Evolutionary conservation across 2,113 vertebrate genomes (phyloP).

Genomic region (Pterophyllum scalare): DNA sequence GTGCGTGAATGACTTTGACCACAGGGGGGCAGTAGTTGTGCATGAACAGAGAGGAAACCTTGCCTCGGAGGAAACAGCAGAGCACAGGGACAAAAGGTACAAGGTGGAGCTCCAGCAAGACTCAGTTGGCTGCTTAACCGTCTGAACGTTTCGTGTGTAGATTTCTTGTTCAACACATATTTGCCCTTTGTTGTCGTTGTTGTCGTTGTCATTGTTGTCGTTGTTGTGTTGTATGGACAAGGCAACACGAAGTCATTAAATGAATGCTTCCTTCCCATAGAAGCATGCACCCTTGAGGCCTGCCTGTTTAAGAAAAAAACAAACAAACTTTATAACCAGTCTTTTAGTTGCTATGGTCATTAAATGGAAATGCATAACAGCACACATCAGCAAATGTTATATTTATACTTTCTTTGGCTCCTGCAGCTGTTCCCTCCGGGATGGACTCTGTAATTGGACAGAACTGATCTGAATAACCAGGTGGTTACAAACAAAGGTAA

Average conservation of each 20-base stretch:
- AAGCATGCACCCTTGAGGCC: neutral
- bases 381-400: neutral
- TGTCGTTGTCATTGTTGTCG: neutral
- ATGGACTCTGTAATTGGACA: neutral
- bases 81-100: constrained; percentile 40
- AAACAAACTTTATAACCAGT: neutral
- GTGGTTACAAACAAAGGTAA: constrained; percentile 4
- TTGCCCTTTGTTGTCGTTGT: neutral
- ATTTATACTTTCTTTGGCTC: neutral
- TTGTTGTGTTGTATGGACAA: neutral
- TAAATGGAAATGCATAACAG: neutral
- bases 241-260: neutral
- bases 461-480: constrained; percentile 10
- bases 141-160: neutral
- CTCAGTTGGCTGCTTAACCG: constrained; percentile 9
- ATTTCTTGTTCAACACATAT: constrained; percentile 15
- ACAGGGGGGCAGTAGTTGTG: constrained; percentile 66
- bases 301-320: neutral
- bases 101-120: constrained; percentile 17
- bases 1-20: constrained; percentile 7
- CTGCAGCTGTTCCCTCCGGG: neutral
- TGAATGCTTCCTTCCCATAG: neutral
- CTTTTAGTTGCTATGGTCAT: neutral
- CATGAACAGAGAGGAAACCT: neutral
- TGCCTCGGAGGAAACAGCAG: neutral